These are phyloP conservation scores for Xiphydria camelus DNA, from an alignment of 2,888 invertebrate species.

Conservation along the genomic window DNA sequence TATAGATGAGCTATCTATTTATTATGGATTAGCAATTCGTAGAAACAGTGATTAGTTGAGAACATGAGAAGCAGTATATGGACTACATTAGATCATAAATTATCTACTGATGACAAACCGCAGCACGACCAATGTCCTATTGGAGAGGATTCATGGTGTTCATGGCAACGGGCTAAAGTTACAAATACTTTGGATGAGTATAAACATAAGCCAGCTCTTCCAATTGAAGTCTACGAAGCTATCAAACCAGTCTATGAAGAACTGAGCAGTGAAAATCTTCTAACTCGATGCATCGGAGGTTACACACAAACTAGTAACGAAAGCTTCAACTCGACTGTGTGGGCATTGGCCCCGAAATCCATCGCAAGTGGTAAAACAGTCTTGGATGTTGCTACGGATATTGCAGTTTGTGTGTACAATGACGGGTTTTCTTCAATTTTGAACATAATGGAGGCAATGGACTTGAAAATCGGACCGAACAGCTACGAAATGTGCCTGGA, in stretches of 20 bases:
- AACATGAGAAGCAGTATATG: slow-evolving; percentile 26
- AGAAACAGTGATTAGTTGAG: slow-evolving; percentile 15
- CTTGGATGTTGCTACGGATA: slow-evolving; percentile 8
- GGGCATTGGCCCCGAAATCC: slow-evolving; percentile 10
- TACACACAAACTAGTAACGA: slow-evolving; percentile 14
- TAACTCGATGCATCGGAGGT: slow-evolving; percentile 10
- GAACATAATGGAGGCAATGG: slow-evolving; percentile 17
- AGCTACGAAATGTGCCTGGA: slow-evolving; percentile 18
- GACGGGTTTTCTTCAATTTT: slow-evolving; percentile 16
- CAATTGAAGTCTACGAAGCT: no score
- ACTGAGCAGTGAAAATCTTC: neutral
- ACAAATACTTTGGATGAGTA: no score
- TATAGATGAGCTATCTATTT: slow-evolving; percentile 12
- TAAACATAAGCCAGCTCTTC: no score
- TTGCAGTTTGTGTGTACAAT: slow-evolving; percentile 19
- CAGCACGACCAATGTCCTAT: slow-evolving; percentile 27
- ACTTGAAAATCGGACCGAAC: slow-evolving; percentile 17
- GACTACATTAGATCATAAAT: slow-evolving; percentile 29
- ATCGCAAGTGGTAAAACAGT: slow-evolving; percentile 1
- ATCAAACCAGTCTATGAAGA: slow-evolving; percentile 9
- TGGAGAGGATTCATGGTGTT: slow-evolving; percentile 24
- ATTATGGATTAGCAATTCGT: slow-evolving; percentile 24
- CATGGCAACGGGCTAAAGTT: slow-evolving; percentile 24
- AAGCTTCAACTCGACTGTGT: slow-evolving; percentile 8
- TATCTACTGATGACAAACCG: slow-evolving; percentile 30